Evolutionary conservation across 1,140 invertebrate genomes (phyloP).

Genomic region (Plutomurus gul): DNA sequence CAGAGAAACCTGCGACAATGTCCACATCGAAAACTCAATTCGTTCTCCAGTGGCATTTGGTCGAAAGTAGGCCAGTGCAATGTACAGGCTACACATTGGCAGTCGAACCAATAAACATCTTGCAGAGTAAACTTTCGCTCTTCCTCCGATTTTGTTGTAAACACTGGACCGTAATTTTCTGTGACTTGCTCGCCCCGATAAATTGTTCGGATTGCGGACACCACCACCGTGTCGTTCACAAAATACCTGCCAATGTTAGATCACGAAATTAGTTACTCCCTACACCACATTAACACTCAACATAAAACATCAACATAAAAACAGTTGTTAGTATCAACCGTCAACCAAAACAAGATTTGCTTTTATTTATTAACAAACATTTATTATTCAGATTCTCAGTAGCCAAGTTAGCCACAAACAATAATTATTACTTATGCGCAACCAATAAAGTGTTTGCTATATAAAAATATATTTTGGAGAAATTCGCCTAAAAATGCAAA

Average conservation of each 20-base stretch:
- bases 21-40: constrained; percentile 41
- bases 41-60: constrained; percentile 66
- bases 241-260: constrained; percentile 67
- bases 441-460: no score
- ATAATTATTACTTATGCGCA: no score
- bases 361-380: no score
- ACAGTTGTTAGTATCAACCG: neutral
- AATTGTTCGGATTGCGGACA: constrained; percentile 76
- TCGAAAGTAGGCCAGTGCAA: constrained; percentile 82
- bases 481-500: no score
- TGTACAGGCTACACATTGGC: constrained; percentile 76
- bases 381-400: no score
- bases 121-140: constrained; percentile 71
- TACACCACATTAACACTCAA: no score
- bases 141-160: constrained; percentile 68
- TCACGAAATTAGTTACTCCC: neutral
- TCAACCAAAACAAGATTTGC: neutral
- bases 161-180: constrained; percentile 92
- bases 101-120: constrained; percentile 84
- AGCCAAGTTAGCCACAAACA: no score
- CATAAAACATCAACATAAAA: no score
- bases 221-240: constrained; percentile 75
- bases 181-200: constrained; percentile 75
- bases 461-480: no score
- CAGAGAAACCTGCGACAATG: constrained; percentile 41